Percentiles rank a stretch among this genome's conserved stretches.
These are phyloP conservation scores for Leptobrachium leishanense DNA, from an alignment of 2,113 vertebrate genomes.

Conservation along the genomic window DNA sequence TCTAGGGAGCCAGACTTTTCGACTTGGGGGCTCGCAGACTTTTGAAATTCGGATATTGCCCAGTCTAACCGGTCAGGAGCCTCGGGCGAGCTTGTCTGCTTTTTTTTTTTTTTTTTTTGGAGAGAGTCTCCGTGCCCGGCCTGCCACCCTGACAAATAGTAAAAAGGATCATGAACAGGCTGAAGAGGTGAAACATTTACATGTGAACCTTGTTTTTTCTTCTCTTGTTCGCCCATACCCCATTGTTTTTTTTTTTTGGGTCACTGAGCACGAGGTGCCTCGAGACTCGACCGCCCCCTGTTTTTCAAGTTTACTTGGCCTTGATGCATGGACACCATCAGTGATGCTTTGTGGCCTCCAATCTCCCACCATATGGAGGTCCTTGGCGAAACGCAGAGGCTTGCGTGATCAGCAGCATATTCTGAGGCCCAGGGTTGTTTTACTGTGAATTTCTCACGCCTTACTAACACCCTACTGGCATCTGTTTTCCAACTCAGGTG, in stretches of 20 bases:
- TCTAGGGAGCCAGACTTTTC: conserved; percentile 47
- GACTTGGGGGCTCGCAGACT: conserved; percentile 54
- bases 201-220: too few relatives aligned
- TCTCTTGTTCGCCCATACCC: too few relatives aligned
- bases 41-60: conserved; percentile 33
- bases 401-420: conserved; percentile 20
- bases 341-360: too few relatives aligned
- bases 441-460: conserved; percentile 32
- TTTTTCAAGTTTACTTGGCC: too few relatives aligned
- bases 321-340: too few relatives aligned
- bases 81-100: not conserved
- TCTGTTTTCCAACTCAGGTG: conserved; percentile 59
- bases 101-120: not conserved
- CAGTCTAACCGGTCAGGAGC: not conserved
- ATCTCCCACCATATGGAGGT: conserved; percentile 13
- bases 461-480: conserved; percentile 22
- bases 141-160: not conserved
- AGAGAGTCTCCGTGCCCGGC: not conserved
- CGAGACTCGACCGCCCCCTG: too few relatives aligned
- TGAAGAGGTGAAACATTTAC: too few relatives aligned
- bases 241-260: too few relatives aligned
- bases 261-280: too few relatives aligned
- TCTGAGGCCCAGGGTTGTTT: conserved; percentile 7
- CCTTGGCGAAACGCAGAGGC: conserved; percentile 22
- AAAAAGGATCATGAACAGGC: too few relatives aligned